Percentiles rank a stretch among this genome's conserved stretches.
phyloP scores from a whole-genome alignment of 2,888 invertebrate species.

The Caenorhabditis becei region DNA sequence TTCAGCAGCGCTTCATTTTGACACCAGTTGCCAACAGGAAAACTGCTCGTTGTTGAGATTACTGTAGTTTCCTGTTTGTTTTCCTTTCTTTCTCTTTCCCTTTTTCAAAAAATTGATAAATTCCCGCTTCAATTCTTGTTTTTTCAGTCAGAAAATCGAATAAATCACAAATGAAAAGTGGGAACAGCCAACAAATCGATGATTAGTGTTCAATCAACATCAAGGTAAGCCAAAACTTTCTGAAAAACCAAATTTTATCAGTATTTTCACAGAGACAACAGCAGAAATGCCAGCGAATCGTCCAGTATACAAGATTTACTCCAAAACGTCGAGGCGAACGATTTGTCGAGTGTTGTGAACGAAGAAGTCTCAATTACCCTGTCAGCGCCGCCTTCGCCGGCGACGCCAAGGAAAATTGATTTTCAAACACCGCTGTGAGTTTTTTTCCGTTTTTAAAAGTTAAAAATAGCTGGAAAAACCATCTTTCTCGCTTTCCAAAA shows the following conservation, averaged over 20 bases:
- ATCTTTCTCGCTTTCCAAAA: background rate
- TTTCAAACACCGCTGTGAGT: conserved; percentile 28
- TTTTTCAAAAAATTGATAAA: background rate
- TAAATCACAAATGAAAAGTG: conserved; percentile 1
- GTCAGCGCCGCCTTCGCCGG: conserved; percentile 53
- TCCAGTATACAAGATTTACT: conserved; percentile 60
- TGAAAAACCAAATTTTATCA: background rate
- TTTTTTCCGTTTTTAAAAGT: background rate
- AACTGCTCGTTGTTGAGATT: conserved; percentile 1
- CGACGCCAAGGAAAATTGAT: conserved; percentile 45
- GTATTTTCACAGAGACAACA: conserved; percentile 40
- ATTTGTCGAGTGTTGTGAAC: conserved; percentile 54
- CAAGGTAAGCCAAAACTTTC: conserved; percentile 22
- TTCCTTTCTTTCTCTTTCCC: background rate
- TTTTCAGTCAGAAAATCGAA: background rate
- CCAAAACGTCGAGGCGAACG: conserved; percentile 56
- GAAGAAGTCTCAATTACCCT: conserved; percentile 52
- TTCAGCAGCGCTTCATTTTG: too few species aligned
- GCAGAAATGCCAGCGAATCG: conserved; percentile 50
- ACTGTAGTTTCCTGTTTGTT: background rate
- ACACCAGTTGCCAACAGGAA: too few species aligned
- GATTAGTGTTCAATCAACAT: conserved; percentile 37
- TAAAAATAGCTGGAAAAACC: background rate
- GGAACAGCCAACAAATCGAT: conserved; percentile 15
- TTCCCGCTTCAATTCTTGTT: background rate